Base-by-base conservation (phyloP, 2,113 vertebrate species). In the Erinaceus europaeus region DNA sequence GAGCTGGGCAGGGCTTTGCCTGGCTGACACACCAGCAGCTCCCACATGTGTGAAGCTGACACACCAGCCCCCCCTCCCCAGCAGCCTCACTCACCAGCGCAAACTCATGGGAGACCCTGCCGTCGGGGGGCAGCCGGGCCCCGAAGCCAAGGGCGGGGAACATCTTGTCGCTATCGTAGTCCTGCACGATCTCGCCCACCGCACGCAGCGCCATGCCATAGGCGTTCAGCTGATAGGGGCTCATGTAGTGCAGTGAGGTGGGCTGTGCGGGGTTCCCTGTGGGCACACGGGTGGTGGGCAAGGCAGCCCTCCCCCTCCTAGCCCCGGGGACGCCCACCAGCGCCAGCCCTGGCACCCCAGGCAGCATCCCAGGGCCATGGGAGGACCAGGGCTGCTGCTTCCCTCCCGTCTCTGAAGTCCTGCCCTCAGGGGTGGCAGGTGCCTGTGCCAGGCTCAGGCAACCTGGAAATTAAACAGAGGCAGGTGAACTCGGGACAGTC, bases 151-250 rank as follows among this genome's bases (percentile, higher is more conserved):
- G 97, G 1, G 99, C 99, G 2, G 99, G 99, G 95, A 99, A 99
- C 99, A 99, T 99, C 97, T 99, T 99, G 86, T 99, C 99, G 65
- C 98, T 99, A 96, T 99, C 99, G 29, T 99, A 99, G 96, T 99
- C 99, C 97, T 99, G 99, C 95, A 99, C 99, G 81, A 99, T 99
- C 96, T 99, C 99, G 50, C 99, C 99, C 5, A 99, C 99, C 9
- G 99, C 98, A 93, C 98, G 99, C 89, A 99, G 97, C 2, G 99
- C 99, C 99, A 99, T 99, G 55, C 98, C 98, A 48, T 99, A 99
- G 78, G 99, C 97, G 34, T 99, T 99, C 78, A 99, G 96, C 94
- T 99, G 99, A 94, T 99, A 99, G 21, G 99, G 99, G 88, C 97
- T 99, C 98, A 99, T 99, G 95, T 99, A 99, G 95, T 99, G 99